Evolutionary conservation across 2,113 vertebrate genomes (phyloP).

Genomic region (Cyphomyrus plagiostoma): DNA sequence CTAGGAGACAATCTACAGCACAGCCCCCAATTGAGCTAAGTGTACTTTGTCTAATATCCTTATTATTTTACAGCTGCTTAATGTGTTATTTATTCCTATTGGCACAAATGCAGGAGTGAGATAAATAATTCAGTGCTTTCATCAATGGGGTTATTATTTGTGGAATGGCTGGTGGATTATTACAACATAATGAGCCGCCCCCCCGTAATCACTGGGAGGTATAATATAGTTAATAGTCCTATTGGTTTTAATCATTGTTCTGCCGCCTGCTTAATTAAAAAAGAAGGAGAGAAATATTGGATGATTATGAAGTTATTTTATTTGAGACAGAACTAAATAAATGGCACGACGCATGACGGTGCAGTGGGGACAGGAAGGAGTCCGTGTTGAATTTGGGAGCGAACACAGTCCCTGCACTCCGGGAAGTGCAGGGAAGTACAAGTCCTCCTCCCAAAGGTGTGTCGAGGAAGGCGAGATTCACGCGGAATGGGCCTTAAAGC

Average conservation of each 20-base stretch:
- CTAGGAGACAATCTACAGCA: slow-evolving; percentile 18
- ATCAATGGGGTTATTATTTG: slow-evolving; percentile 30
- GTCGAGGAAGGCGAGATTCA: background rate
- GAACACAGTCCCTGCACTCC: too few relatives aligned
- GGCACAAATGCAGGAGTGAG: slow-evolving; percentile 14
- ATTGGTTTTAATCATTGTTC: slow-evolving; percentile 31
- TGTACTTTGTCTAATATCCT: slow-evolving; percentile 27
- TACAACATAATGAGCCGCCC: slow-evolving; percentile 23
- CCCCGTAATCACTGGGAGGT: slow-evolving; percentile 20
- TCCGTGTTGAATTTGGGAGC: background rate
- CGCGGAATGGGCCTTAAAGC: background rate
- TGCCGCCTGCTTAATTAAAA: slow-evolving; percentile 26
- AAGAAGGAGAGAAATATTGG: slow-evolving; percentile 25
- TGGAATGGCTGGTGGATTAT: slow-evolving; percentile 24
- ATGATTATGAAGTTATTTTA: slow-evolving; percentile 27
- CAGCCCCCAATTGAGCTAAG: slow-evolving; percentile 9
- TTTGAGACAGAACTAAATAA: slow-evolving; percentile 15
- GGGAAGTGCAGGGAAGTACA: background rate
- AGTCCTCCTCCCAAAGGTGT: background rate
- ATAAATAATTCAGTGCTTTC: slow-evolving; percentile 29
- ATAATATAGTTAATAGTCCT: slow-evolving; percentile 28
- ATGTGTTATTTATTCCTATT: slow-evolving; percentile 28
- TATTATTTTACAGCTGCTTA: slow-evolving; percentile 30
- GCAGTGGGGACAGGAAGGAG: background rate
- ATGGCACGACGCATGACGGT: background rate